Evolutionary conservation across 2,113 vertebrate genomes (phyloP), one percentile per base, ranked within the genome.

Genomic region (Salvator merianae): DNA sequence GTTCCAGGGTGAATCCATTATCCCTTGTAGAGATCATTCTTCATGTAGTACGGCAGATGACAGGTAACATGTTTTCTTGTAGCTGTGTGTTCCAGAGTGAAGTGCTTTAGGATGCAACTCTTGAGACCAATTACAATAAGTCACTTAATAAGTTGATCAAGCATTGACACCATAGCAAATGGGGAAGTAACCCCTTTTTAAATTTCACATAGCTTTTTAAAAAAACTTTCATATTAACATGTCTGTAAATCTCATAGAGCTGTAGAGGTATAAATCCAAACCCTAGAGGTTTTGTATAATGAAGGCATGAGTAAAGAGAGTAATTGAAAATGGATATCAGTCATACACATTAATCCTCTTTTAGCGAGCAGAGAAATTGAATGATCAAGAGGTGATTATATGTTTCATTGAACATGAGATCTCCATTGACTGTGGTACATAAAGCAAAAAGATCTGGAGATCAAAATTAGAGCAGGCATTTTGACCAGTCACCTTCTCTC

Each of bases 21-120:
- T 99, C 99, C 30, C 95, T 99, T 90, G 96, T 99, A 73, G 99
- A 99, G 92, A 99, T 99, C 72, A 97, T 99, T 75, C 97, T 99
- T 32, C 97, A 97, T 0, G 98, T 99, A 3, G 96, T 97, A 47
- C 95, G 97, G 65, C 98, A 99, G 93, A 99, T 99, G 97, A 93
- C 97, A 89, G 98, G 99, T 99, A 88, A 89, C 89, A 10, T 38
- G 34, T 12, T 0, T 1, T 70, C n/a, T n/a, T 0, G 0, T 0
- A 0, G 2, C 0, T 77, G n/a, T 73, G 0, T 0, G 22, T 18
- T 38, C 0, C 40, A 65, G 28, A 28, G 3, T 0, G 0, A 16
- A 1, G 8, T 24, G 4, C 20, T 24, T 0, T 34, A 43, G 30
- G 24, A 4, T 0, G 1, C 2, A 14, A 3, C 1, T 5, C 34